Percentiles rank a stretch among this genome's conserved stretches.
Evolutionary conservation across 1,140 invertebrate genomes (phyloP).

Genomic region (Rhopalosiphum padi): DNA sequence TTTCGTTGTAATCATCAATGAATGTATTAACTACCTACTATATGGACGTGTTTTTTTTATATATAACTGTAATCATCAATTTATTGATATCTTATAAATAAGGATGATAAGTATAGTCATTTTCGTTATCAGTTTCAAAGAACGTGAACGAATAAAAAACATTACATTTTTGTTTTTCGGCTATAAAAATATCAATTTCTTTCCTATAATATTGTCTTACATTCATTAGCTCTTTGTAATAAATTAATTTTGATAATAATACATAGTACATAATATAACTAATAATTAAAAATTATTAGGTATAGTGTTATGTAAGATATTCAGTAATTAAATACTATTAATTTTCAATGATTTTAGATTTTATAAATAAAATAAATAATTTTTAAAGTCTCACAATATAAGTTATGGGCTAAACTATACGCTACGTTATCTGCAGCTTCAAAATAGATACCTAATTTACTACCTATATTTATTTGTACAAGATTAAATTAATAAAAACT

Average conservation of each 20-base stretch:
- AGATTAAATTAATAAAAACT: too few species aligned
- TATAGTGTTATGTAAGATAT: too few species aligned
- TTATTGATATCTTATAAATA: background rate
- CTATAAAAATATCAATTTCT: background rate
- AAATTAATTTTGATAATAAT: background rate
- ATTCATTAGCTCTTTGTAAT: background rate
- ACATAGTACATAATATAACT: too few species aligned
- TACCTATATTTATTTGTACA: too few species aligned
- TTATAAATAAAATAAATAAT: too few species aligned
- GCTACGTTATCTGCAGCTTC: too few species aligned
- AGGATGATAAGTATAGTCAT: background rate
- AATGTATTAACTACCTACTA: background rate
- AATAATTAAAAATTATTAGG: too few species aligned
- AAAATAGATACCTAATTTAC: too few species aligned
- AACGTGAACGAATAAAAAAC: background rate
- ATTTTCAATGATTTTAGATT: too few species aligned
- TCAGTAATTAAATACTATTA: too few species aligned
- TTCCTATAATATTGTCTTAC: background rate
- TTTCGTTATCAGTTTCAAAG: background rate
- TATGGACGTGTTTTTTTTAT: background rate
- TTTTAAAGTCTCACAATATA: too few species aligned
- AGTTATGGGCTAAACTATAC: too few species aligned
- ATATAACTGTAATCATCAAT: background rate
- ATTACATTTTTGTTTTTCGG: background rate
- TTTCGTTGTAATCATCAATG: background rate